Evolutionary conservation across 2,113 vertebrate species (phyloP), one percentile per base, ranked within the genome.

Genomic region (Chamaea fasciata): DNA sequence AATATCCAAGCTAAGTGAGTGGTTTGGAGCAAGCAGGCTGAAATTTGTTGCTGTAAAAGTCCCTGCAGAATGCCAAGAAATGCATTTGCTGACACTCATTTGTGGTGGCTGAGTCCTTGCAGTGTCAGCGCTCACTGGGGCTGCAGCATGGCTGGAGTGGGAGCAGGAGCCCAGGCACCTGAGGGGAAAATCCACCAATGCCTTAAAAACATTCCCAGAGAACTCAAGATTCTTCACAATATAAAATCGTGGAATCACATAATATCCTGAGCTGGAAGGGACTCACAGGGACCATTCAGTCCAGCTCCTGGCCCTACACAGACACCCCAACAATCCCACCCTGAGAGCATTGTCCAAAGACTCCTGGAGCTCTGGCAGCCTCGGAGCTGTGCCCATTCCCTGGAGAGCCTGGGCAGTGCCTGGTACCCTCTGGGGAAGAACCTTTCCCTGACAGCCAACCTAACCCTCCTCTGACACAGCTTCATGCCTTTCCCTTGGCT

Each of bases 1-100:
- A 67, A 71, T 68, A 57, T 88, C 95, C 94, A 97, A 73, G 71
- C 67, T 79, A 92, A 96, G 91, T 81, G 92, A 97, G 73, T 84
- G 67, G 84, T 84, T 97, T 96, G 82, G 87, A 96, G 84, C 73
- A 67, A 81, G 74, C 68, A 70, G 42, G 53, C 89, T 91, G 60
- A 76, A 76, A 90, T 89, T 91, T 87, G 59, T 89, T 93, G 81
- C 87, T 80, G 59, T 88, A 68, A 28, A 95, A 93, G 92, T 94
- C 90, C 94, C 67, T 88, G 79, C 79, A 65, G 56, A 90, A 68
- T 70, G 84, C 68, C 71, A 65, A 63, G 87, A 85, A 95, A 89
- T 92, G 56, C 19, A 42, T 85, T 92, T 57, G 42, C 42, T 73
- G 65, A 70, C 87, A 73, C 84, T 92, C 30, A 39, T 68, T 85